phyloP scores from a whole-genome alignment of 2,888 invertebrate genomes.

The Trissolcus brochymenae region DNA sequence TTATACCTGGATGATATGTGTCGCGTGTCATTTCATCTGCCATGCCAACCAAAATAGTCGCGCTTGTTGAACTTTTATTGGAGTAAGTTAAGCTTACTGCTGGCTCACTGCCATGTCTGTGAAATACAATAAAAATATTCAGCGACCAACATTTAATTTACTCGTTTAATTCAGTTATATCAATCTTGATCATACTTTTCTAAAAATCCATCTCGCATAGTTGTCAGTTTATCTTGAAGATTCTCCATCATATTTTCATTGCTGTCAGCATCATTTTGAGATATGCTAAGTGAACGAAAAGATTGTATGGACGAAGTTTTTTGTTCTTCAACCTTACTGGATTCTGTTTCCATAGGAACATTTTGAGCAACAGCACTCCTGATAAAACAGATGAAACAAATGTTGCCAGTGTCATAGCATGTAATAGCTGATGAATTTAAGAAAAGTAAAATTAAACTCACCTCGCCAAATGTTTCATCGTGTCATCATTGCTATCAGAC shows the following conservation, averaged over 20 bases:
- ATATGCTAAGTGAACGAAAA: conserved; percentile 61
- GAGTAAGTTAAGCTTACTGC: conserved; percentile 81
- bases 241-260: conserved; percentile 73
- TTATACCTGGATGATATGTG: conserved; percentile 70
- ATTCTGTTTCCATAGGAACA: conserved; percentile 70
- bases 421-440: neutral
- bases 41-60: conserved; percentile 79
- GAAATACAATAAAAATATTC: conserved; percentile 32
- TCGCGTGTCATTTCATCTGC: conserved; percentile 75
- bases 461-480: conserved; percentile 23
- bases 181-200: conserved; percentile 73
- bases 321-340: conserved; percentile 68
- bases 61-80: conserved; percentile 81
- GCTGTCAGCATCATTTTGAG: conserved; percentile 38
- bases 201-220: conserved; percentile 80
- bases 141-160: too few species aligned
- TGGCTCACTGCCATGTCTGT: conserved; percentile 79
- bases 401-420: neutral
- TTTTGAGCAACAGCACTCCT: conserved; percentile 43
- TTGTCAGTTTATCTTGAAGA: conserved; percentile 75
- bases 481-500: conserved; percentile 17
- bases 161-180: too few species aligned
- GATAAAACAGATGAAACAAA: too few species aligned
- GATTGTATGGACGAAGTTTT: conserved; percentile 65
- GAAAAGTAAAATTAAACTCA: conserved; percentile 3